A percentile compares a stretch with the other conserved stretches of the same genome.
Conservation (phyloP, 2,113 vertebrate genomes). For the Corythaeola cristata region DNA sequence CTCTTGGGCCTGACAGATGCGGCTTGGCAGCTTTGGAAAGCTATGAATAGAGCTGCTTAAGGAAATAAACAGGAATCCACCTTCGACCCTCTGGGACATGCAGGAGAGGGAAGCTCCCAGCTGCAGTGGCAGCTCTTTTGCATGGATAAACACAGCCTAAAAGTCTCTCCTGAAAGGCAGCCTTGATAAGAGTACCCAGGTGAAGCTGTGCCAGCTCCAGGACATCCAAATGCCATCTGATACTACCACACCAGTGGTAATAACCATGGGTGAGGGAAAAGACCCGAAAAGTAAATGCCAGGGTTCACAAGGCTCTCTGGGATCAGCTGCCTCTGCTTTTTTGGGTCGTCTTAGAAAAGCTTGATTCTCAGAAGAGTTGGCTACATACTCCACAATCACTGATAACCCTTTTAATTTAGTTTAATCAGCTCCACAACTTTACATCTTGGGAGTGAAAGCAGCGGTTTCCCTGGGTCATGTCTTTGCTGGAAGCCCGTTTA, state of each 20-base stretch:
- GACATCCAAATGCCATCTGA: background rate
- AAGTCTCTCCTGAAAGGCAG: background rate
- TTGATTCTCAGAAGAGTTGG: background rate
- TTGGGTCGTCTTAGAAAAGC: background rate
- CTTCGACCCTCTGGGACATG: background rate
- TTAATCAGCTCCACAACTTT: background rate
- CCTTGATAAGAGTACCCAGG: background rate
- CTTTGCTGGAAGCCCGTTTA: background rate
- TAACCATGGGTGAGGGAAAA: background rate
- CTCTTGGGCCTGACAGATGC: background rate
- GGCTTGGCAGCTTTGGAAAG: conserved; percentile 23
- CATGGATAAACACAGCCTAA: background rate
- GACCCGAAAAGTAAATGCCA: background rate
- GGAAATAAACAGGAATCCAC: conserved; percentile 55
- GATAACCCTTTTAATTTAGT: background rate
- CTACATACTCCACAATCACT: background rate
- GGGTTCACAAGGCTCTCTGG: background rate
- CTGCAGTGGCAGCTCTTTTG: background rate
- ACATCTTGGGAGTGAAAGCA: background rate
- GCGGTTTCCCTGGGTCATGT: background rate
- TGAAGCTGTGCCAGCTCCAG: background rate
- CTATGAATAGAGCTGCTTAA: conserved; percentile 32
- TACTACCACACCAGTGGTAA: background rate
- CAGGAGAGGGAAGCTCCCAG: background rate
- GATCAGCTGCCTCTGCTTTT: background rate